These are phyloP conservation scores for Ceraclea dissimilis DNA, from an alignment of 2,888 invertebrate species.

Conservation along the genomic window DNA sequence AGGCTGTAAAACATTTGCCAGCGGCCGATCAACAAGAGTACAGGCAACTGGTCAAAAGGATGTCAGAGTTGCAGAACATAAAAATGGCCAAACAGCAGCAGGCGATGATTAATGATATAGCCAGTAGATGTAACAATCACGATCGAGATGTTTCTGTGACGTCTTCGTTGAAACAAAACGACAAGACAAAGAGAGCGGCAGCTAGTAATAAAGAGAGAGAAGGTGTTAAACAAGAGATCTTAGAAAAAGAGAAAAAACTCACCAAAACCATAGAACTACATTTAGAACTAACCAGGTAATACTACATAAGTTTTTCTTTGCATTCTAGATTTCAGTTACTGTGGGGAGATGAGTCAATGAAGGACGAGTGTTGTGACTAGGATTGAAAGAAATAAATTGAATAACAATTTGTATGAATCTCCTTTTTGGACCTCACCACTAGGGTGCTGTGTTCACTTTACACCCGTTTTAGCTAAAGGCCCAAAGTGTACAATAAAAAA, in stretches of 20 bases:
- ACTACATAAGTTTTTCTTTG: neutral
- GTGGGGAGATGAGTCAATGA: too few species aligned
- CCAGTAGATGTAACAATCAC: neutral
- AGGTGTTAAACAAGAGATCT: neutral
- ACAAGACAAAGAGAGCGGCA: neutral
- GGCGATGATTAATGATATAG: neutral
- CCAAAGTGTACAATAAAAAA: too few species aligned
- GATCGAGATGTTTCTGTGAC: neutral
- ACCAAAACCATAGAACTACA: neutral
- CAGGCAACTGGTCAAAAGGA: conserved; percentile 41
- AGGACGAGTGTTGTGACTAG: too few species aligned
- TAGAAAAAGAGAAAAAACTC: neutral
- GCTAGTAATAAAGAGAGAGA: too few species aligned
- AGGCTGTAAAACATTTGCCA: conserved; percentile 44
- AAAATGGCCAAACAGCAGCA: conserved; percentile 38
- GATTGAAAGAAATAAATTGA: too few species aligned
- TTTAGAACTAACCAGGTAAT: neutral
- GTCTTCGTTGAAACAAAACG: neutral
- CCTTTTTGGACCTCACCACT: too few species aligned
- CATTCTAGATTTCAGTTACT: too few species aligned
- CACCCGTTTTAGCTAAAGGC: too few species aligned
- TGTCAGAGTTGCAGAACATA: conserved; percentile 45
- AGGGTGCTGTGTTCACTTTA: too few species aligned
- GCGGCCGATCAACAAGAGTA: conserved; percentile 46
- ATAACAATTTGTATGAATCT: too few species aligned